phyloP scores from a whole-genome alignment of 2,888 invertebrate genomes.

The Colostygia pectinataria region DNA sequence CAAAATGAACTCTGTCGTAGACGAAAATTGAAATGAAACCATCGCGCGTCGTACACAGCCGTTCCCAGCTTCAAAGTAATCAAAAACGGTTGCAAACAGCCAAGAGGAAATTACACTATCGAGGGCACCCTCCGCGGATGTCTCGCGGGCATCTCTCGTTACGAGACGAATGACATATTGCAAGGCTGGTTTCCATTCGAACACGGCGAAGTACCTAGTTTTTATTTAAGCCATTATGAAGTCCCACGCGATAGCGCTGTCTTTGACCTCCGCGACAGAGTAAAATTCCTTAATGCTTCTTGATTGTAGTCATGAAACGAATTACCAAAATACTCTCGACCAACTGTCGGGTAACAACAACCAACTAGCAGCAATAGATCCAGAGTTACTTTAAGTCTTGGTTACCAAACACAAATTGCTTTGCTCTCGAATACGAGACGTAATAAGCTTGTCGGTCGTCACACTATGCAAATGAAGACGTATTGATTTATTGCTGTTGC shows the following conservation, averaged over 20 bases:
- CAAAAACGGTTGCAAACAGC: constrained; percentile 46
- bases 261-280: background rate
- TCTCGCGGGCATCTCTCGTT: constrained; percentile 47
- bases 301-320: no score
- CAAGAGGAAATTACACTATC: constrained; percentile 62
- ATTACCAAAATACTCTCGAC: no score
- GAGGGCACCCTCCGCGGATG: constrained; percentile 55
- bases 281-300: background rate
- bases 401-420: constrained; percentile 1
- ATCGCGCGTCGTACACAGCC: constrained; percentile 34
- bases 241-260: no score
- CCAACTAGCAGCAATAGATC: no score
- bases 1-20: constrained; percentile 20
- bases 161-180: constrained; percentile 39
- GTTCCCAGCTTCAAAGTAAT: constrained; percentile 43
- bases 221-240: no score
- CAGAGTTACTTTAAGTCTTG: background rate
- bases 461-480: constrained; percentile 35
- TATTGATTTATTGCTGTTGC: constrained; percentile 35
- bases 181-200: constrained; percentile 12
- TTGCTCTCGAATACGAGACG: constrained; percentile 28
- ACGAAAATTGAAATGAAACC: constrained; percentile 37
- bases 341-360: no score
- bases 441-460: constrained; percentile 31
- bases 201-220: background rate